Evolutionary conservation across 1,140 invertebrate species (phyloP), one percentile per base, ranked within the genome.

Genomic region (Tetramorium alpestre): DNA sequence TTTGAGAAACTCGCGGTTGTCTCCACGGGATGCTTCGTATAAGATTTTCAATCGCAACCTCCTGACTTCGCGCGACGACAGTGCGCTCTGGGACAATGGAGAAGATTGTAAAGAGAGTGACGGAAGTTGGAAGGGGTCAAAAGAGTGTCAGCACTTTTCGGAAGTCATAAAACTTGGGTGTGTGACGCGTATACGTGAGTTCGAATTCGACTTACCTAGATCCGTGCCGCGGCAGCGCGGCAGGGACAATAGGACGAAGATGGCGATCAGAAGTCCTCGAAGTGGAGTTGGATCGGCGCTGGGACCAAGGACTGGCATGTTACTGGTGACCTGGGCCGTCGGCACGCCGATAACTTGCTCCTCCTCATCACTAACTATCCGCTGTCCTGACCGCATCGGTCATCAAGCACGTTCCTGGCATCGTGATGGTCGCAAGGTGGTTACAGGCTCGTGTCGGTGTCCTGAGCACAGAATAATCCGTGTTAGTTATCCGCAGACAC

Each of bases 251-350:
- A 95, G 89, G 64, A 93, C 81, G 70, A 93, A 85, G 67, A 69
- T 44, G 54, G 76, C 86, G 90, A 94, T 91, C 65, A 94, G 88
- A 77, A 94, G 89, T 92, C 91, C 75, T 85, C 89, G 87, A 87
- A 92, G 90, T 89, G 91, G 87, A 91, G 85, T 70, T 51, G 82
- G 58, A 49, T 84, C 77, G 65, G 51, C 80, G 78, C 72, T 84
- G 89, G 88, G 88, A 84, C 88, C 89, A 88, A 92, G 90, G 86
- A 89, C 91, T 89, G 93, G 93, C 94, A 95, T 95, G 91, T 93
- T 94, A 93, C 91, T 90, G 91, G 90, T 90, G 78, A 85, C 89
- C 90, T 81, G 77, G 87, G 91, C 92, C 89, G 93, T 93, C 92
- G 90, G 91, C 88, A 90, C 92, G 90, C 93, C 90, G 87, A 88